These are phyloP conservation scores for Coelopa pilipes DNA, from an alignment of 2,888 invertebrate species.

Conservation along the genomic window DNA sequence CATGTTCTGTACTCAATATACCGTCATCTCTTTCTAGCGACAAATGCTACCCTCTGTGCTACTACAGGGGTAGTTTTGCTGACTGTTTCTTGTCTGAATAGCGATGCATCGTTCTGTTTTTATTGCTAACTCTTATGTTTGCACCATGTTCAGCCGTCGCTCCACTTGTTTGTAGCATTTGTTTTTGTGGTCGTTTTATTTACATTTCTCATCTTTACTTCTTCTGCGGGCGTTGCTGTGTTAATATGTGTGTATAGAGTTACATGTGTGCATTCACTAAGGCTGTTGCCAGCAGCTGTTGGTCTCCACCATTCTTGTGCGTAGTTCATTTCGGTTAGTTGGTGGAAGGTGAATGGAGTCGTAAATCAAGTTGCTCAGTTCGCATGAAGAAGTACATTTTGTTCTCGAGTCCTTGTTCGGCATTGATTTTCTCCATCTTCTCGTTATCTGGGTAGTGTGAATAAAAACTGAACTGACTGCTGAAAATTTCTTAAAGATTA, in stretches of 20 bases:
- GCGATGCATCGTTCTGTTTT: too few species aligned
- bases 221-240: neutral
- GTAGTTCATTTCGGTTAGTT: neutral
- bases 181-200: neutral
- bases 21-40: too few species aligned
- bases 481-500: neutral
- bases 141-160: too few species aligned
- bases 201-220: neutral
- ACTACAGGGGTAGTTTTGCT: too few species aligned
- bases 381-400: neutral
- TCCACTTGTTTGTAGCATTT: too few species aligned
- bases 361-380: neutral
- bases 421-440: neutral
- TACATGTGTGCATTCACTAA: conserved; percentile 7
- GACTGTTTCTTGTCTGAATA: too few species aligned
- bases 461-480: neutral
- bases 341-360: neutral
- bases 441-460: neutral
- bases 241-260: neutral
- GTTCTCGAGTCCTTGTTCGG: neutral
- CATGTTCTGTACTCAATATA: too few species aligned
- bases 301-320: conserved; percentile 6
- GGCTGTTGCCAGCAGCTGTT: conserved; percentile 15
- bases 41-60: too few species aligned
- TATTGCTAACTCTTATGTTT: too few species aligned